A percentile compares a stretch with the other conserved stretches of the same genome.
Conservation (phyloP, 2,888 invertebrate genomes). For the Esperia sulphurella region DNA sequence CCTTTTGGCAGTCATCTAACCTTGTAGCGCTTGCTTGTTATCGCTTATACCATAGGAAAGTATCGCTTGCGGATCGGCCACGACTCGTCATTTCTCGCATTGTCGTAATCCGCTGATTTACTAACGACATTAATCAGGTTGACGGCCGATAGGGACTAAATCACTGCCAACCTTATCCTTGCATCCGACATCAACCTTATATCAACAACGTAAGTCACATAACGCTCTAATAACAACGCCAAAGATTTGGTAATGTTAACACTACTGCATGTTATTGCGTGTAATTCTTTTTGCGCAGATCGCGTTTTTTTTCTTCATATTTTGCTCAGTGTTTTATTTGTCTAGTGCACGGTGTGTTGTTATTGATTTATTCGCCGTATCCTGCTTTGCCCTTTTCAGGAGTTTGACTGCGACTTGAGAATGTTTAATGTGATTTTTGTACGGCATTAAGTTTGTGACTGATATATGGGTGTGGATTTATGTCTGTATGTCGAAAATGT, state of each 20-base stretch:
- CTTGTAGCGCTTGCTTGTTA: conserved; percentile 3
- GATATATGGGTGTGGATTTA: conserved; percentile 44
- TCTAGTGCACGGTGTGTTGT: conserved; percentile 46
- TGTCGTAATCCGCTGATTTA: conserved; percentile 80
- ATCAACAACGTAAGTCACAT: conserved; percentile 29
- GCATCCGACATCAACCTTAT: conserved; percentile 42
- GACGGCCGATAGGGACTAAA: conserved; percentile 79
- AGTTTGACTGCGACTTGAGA: conserved; percentile 64
- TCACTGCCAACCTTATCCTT: conserved; percentile 57
- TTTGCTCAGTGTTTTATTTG: conserved; percentile 62
- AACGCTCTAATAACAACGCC: conserved; percentile 20
- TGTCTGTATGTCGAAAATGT: conserved; percentile 13
- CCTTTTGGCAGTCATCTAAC: background rate
- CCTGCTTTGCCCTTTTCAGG: conserved; percentile 56
- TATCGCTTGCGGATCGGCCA: conserved; percentile 67
- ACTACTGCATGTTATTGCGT: conserved; percentile 76
- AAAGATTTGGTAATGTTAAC: conserved; percentile 47
- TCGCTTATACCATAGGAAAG: conserved; percentile 30
- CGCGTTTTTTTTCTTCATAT: conserved; percentile 42
- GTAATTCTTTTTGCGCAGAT: conserved; percentile 76
- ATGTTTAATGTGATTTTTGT: conserved; percentile 29
- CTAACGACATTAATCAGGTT: conserved; percentile 78
- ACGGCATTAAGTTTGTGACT: conserved; percentile 45
- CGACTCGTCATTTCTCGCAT: conserved; percentile 79
- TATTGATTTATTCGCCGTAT: conserved; percentile 67